A percentile compares a stretch with the other conserved stretches of the same genome.
These are phyloP conservation scores for Puma concolor DNA, from an alignment of 2,113 vertebrate species.

Conservation along the genomic window DNA sequence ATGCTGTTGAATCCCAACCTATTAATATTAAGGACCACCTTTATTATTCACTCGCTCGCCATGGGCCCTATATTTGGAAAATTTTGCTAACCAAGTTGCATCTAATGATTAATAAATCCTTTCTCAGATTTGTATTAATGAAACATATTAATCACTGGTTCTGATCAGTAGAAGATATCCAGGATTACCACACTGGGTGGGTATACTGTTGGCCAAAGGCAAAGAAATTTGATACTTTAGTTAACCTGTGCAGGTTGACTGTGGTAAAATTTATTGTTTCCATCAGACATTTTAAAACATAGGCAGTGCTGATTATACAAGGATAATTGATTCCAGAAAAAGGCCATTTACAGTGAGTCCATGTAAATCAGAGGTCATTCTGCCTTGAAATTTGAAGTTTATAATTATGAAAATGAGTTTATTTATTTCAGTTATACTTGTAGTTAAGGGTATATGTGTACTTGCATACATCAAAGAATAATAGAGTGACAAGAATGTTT, in stretches of 20 bases:
- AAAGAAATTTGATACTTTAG: conserved; percentile 47
- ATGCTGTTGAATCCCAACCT: not conserved
- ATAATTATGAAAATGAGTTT: conserved; percentile 3
- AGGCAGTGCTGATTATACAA: not conserved
- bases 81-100: conserved; percentile 14
- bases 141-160: not conserved
- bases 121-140: conserved; percentile 28
- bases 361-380: not conserved
- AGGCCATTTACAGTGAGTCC: not conserved
- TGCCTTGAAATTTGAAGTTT: not conserved
- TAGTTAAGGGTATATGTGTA: not conserved
- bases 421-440: not conserved
- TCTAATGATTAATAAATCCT: conserved; percentile 1
- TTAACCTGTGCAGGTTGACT: not conserved
- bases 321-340: conserved; percentile 54
- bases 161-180: not conserved
- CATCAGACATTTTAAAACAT: conserved; percentile 51
- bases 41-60: not conserved
- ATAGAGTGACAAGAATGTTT: not conserved
- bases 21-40: not conserved
- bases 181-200: not conserved
- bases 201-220: not conserved
- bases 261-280: conserved; percentile 56
- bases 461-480: not conserved
- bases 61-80: not conserved